These are phyloP conservation scores for Brachystomella parvula DNA, from an alignment of 1,140 invertebrate species.

Conservation along the genomic window DNA sequence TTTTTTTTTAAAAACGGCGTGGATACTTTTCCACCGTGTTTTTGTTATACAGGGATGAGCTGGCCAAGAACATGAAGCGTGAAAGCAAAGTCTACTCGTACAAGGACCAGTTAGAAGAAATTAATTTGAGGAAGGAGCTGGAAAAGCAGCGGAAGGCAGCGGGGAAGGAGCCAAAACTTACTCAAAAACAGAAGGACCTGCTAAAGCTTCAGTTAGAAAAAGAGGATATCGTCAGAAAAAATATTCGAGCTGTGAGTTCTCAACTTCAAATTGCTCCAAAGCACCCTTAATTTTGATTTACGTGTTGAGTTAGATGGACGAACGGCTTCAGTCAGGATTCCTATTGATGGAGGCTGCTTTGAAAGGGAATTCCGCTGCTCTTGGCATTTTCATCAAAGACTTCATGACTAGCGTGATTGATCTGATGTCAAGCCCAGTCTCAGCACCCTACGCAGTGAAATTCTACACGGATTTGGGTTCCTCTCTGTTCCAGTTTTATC, in stretches of 20 bases:
- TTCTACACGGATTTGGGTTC: slow-evolving; percentile 53
- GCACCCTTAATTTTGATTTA: too few species aligned
- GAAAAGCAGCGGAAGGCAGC: slow-evolving; percentile 77
- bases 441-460: slow-evolving; percentile 55
- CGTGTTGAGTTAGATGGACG: slow-evolving; percentile 50
- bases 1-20: background rate
- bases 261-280: background rate
- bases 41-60: slow-evolving; percentile 48
- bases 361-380: slow-evolving; percentile 52
- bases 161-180: slow-evolving; percentile 62
- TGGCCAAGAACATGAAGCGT: slow-evolving; percentile 76
- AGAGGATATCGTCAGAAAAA: slow-evolving; percentile 65
- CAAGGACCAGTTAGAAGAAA: slow-evolving; percentile 91
- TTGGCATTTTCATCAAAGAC: slow-evolving; percentile 56
- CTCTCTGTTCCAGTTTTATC: slow-evolving; percentile 44
- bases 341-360: slow-evolving; percentile 56
- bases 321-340: slow-evolving; percentile 53
- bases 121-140: slow-evolving; percentile 81
- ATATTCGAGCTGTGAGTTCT: slow-evolving; percentile 51
- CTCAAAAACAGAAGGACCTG: slow-evolving; percentile 87
- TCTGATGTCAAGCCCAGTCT: slow-evolving; percentile 59
- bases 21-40: slow-evolving; percentile 9
- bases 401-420: slow-evolving; percentile 55
- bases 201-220: slow-evolving; percentile 78
- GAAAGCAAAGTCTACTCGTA: slow-evolving; percentile 96